Base-by-base conservation (phyloP, 1,140 invertebrate species). In the Lucilia sericata region DNA sequence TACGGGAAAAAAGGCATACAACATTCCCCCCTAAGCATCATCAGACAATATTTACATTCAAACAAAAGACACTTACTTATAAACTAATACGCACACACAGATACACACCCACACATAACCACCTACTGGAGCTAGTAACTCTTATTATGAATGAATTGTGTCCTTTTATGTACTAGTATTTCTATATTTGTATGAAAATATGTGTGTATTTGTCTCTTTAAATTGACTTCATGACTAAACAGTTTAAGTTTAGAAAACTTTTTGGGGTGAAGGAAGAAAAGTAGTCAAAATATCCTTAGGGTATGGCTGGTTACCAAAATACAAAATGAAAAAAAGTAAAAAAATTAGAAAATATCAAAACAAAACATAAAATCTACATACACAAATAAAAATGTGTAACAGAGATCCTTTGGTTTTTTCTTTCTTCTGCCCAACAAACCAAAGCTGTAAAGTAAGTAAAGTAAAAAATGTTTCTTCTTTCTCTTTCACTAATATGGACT, bases 191-290 rank as follows among this genome's bases (percentile, higher is more conserved):
- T 42, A 5, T 42, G 42, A 42, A 42, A 42, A 10, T 25, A 74
- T 74, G 74, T 30, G 36, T 76, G 74, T 55, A 55, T 10, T 70
- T 70, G 65, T 70, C 65, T 51, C 14, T 49, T 80, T 80, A 49
- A 80, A 51, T 80, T 80, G 76, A 80, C 76, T 80, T 80, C 47
- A 80, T 80, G 76, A 80, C 76, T 80, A 80, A 80, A 80, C 76
- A 80, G 76, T 80, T 80, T 80, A 80, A 49, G 19, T 49, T 80
- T 47, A 80, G 19, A 80, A 47, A 80, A 51, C 19, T n/a, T 55
- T 13, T 12, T 7, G 42, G 42, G 5, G 42, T 34, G 3, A 30
- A 30, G 25, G 25, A 21, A 21, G 76, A 13, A 76, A 80, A 47
- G 42, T 42, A 25, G 47, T 49, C 36, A 49, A 80, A 80, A 49